Percentiles rank a stretch among this genome's conserved stretches.
phyloP scores from a whole-genome alignment of 2,888 invertebrate species.

The Antitype chi region DNA sequence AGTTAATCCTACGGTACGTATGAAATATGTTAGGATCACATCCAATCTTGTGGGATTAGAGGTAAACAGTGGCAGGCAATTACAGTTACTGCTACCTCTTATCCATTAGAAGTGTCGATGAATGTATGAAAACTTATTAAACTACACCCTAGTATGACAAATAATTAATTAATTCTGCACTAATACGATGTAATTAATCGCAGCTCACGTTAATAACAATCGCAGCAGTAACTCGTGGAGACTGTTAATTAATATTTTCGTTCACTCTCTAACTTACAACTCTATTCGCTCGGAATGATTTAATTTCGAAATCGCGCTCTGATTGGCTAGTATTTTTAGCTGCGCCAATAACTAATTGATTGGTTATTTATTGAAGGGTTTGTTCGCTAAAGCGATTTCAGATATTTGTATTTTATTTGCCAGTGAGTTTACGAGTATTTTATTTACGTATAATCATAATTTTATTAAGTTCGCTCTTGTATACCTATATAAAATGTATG shows the following conservation, averaged over 20 bases:
- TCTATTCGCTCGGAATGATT: constrained; percentile 32
- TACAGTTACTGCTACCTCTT: background rate
- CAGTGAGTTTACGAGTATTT: constrained; percentile 3
- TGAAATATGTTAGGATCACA: background rate
- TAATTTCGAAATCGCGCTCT: constrained; percentile 13
- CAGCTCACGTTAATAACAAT: constrained; percentile 8
- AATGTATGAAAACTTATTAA: background rate
- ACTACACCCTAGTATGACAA: background rate
- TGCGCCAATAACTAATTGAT: constrained; percentile 14
- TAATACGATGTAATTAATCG: constrained; percentile 10
- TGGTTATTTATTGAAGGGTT: constrained; percentile 22
- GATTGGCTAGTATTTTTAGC: constrained; percentile 25
- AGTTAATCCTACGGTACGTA: no score
- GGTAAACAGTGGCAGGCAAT: background rate
- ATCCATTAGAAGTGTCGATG: no score
- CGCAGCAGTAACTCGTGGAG: background rate
- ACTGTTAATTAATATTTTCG: constrained; percentile 33
- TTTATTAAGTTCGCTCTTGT: background rate
- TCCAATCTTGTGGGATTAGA: background rate
- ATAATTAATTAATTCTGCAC: constrained; percentile 11
- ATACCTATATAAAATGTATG: background rate
- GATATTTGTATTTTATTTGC: background rate
- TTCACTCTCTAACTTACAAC: constrained; percentile 22
- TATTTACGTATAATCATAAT: constrained; percentile 1
- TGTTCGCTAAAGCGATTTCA: constrained; percentile 3